Evolutionary conservation across 2,888 invertebrate species (phyloP).

Genomic region (Nymphalis c-album): DNA sequence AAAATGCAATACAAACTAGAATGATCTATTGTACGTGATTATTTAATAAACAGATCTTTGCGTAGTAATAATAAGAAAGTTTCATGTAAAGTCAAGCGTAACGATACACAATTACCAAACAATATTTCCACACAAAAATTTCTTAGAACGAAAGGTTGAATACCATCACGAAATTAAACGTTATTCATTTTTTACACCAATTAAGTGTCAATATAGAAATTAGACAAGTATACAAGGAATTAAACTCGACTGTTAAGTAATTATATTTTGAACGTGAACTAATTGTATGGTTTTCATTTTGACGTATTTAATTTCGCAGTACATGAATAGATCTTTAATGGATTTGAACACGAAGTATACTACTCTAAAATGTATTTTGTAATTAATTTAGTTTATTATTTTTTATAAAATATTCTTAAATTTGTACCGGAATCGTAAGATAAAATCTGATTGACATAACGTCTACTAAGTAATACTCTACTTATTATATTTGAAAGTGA

Average conservation of each 20-base stretch:
- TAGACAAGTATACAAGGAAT: constrained; percentile 34
- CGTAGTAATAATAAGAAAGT: constrained; percentile 44
- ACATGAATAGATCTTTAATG: no score
- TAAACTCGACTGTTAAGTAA: neutral
- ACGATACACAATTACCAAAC: constrained; percentile 40
- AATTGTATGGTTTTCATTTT: neutral
- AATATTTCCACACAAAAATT: constrained; percentile 9
- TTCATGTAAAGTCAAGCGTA: constrained; percentile 46
- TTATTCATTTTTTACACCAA: constrained; percentile 17
- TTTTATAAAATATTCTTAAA: no score
- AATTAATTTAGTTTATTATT: no score
- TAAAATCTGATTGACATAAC: no score
- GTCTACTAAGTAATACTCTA: no score
- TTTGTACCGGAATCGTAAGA: no score
- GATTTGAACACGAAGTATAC: no score
- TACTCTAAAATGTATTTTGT: no score
- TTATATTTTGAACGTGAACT: neutral
- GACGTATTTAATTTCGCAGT: neutral
- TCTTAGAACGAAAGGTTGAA: constrained; percentile 4
- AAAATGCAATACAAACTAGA: neutral
- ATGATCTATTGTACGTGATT: neutral
- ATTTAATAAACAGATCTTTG: neutral
- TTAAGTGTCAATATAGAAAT: constrained; percentile 25
- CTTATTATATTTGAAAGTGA: no score
- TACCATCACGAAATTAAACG: constrained; percentile 6